Evolutionary conservation across 2,797 vertebrate genomes (phyloP).

Genomic region (Pampus argenteus): DNA sequence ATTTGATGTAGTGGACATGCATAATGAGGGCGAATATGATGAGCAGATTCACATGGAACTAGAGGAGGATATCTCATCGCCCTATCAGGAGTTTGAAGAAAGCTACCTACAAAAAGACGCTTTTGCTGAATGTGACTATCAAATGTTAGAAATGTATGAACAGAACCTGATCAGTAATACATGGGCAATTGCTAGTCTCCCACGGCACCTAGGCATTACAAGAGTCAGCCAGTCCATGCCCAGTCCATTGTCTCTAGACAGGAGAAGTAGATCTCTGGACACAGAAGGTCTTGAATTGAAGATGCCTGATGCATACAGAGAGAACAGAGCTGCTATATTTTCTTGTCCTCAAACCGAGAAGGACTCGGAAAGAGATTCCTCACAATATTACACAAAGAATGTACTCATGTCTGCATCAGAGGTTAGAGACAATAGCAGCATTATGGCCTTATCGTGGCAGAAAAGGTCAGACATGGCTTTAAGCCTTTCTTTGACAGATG

Average conservation of each 20-base stretch:
- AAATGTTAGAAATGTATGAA: constrained; percentile 86
- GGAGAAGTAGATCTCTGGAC: constrained; percentile 94
- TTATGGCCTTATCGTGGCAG: constrained; percentile 74
- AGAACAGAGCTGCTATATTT: constrained; percentile 70
- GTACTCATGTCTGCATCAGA: constrained; percentile 65
- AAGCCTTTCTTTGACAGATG: constrained; percentile 63
- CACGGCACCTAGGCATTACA: constrained; percentile 90
- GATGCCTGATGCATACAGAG: constrained; percentile 78
- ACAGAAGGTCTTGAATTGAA: constrained; percentile 91
- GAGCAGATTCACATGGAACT: constrained; percentile 90
- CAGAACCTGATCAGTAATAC: constrained; percentile 86
- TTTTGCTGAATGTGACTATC: constrained; percentile 90
- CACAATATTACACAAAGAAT: constrained; percentile 74
- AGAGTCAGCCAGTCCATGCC: constrained; percentile 85
- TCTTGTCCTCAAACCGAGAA: constrained; percentile 74
- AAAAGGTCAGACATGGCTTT: constrained; percentile 74
- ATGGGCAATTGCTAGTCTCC: constrained; percentile 95
- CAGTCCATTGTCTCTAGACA: constrained; percentile 87
- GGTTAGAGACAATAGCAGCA: constrained; percentile 59
- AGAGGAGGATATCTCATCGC: constrained; percentile 89
- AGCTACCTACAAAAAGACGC: constrained; percentile 92
- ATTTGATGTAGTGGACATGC: constrained; percentile 96
- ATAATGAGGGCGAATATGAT: constrained; percentile 96
- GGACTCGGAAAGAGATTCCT: constrained; percentile 63
- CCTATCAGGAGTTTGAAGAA: constrained; percentile 92